Conservation (phyloP, 2,113 vertebrate species). For the Thunnus thynnus region DNA sequence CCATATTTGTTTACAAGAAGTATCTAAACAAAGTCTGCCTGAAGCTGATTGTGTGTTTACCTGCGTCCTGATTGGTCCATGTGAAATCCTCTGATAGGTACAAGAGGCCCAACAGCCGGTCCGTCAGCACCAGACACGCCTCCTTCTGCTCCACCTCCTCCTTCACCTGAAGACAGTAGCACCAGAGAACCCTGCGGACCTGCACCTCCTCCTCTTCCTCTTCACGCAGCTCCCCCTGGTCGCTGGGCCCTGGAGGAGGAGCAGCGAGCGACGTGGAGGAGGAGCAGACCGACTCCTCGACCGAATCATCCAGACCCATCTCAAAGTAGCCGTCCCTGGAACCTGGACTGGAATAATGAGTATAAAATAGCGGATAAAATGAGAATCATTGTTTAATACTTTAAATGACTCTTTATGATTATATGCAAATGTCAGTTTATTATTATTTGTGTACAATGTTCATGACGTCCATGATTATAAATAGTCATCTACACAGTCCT, state of each 20-base stretch:
- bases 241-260: conserved; percentile 13
- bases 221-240: background rate
- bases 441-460: too few relatives aligned
- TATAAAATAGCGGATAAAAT: too few relatives aligned
- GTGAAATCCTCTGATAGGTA: conserved; percentile 40
- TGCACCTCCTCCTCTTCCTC: conserved; percentile 23
- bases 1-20: background rate
- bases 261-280: conserved; percentile 19
- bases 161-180: conserved; percentile 88
- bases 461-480: too few relatives aligned
- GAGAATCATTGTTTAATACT: too few relatives aligned
- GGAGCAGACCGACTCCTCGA: conserved; percentile 74
- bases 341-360: conserved; percentile 41
- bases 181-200: conserved; percentile 89
- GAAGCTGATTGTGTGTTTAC: conserved; percentile 32
- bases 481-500: background rate
- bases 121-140: conserved; percentile 90
- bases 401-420: too few relatives aligned
- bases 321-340: conserved; percentile 95
- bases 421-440: too few relatives aligned
- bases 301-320: conserved; percentile 90
- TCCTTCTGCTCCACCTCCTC: conserved; percentile 86
- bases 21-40: too few relatives aligned
- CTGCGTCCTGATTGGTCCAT: conserved; percentile 50
- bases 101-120: conserved; percentile 86